phyloP scores from a whole-genome alignment of 2,797 vertebrate genomes.

The Channa striata region DNA sequence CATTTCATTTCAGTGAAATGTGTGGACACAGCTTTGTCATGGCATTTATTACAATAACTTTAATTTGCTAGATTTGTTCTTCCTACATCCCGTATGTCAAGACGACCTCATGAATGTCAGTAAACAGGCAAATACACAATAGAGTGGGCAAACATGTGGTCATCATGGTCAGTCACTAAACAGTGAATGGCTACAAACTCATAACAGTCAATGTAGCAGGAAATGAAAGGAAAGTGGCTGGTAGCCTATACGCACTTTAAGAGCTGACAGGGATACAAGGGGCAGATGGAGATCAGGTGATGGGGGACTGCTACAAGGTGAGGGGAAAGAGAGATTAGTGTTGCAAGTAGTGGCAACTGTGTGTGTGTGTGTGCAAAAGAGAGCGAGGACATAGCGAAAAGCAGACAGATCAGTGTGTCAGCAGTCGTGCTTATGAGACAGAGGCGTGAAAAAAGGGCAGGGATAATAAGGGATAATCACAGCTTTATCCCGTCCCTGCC shows the following conservation, averaged over 20 bases:
- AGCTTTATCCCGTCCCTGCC: slow-evolving; percentile 65
- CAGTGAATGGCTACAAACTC: neutral
- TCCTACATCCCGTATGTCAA: too few relatives aligned
- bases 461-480: slow-evolving; percentile 76
- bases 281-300: slow-evolving; percentile 12
- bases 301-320: slow-evolving; percentile 4
- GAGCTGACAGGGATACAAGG: slow-evolving; percentile 8
- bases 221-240: slow-evolving; percentile 3
- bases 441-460: slow-evolving; percentile 53
- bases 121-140: too few relatives aligned
- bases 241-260: neutral
- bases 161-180: too few relatives aligned
- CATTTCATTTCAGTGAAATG: neutral
- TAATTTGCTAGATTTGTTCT: too few relatives aligned
- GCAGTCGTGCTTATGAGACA: slow-evolving; percentile 44
- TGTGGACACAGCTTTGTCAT: neutral
- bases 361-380: neutral
- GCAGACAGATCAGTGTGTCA: slow-evolving; percentile 34
- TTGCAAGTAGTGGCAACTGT: too few relatives aligned
- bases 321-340: neutral
- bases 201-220: neutral
- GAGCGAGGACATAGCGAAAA: slow-evolving; percentile 15
- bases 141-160: too few relatives aligned
- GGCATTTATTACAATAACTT: too few relatives aligned
- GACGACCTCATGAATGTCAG: too few relatives aligned